These are phyloP conservation scores for Meghimatium bilineatum DNA, from an alignment of 2,888 invertebrate genomes.

Conservation along the genomic window DNA sequence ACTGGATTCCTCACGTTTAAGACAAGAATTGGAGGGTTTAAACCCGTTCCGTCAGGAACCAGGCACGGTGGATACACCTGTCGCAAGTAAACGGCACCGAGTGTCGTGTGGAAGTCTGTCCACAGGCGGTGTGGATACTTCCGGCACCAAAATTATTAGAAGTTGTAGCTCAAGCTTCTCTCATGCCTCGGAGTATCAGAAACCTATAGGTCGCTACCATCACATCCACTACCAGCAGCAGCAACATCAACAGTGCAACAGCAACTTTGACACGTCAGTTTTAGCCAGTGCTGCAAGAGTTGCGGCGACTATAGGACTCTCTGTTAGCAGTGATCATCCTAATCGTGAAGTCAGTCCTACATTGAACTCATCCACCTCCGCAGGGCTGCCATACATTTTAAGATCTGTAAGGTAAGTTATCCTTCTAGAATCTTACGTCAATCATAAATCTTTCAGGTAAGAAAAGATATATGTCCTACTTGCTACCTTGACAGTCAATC, in stretches of 20 bases:
- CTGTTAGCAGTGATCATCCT: conserved; percentile 33
- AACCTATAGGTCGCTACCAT: conserved; percentile 42
- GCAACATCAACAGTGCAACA: conserved; percentile 29
- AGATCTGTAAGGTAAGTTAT: conserved; percentile 44
- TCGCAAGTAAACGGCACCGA: conserved; percentile 26
- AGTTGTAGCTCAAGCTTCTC: conserved; percentile 41
- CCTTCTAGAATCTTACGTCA: too few species aligned
- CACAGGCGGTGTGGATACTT: conserved; percentile 4
- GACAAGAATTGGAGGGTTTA: conserved; percentile 5
- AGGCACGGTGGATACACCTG: conserved; percentile 17
- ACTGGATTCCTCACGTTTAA: conserved; percentile 31
- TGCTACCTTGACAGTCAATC: too few species aligned
- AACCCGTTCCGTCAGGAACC: background rate
- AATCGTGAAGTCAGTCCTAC: conserved; percentile 32
- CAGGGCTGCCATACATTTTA: conserved; percentile 41
- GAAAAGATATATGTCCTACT: too few species aligned
- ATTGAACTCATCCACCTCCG: background rate
- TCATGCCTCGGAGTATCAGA: conserved; percentile 33
- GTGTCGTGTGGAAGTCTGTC: conserved; percentile 39
- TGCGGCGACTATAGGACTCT: conserved; percentile 41
- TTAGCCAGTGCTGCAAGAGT: conserved; percentile 44
- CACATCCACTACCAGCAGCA: conserved; percentile 40
- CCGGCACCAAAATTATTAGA: conserved; percentile 41
- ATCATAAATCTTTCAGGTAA: too few species aligned
- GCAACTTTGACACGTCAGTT: conserved; percentile 26